Evolutionary conservation across 2,888 invertebrate species (phyloP).

Genomic region (Sinopyrophorus schimmeli): DNA sequence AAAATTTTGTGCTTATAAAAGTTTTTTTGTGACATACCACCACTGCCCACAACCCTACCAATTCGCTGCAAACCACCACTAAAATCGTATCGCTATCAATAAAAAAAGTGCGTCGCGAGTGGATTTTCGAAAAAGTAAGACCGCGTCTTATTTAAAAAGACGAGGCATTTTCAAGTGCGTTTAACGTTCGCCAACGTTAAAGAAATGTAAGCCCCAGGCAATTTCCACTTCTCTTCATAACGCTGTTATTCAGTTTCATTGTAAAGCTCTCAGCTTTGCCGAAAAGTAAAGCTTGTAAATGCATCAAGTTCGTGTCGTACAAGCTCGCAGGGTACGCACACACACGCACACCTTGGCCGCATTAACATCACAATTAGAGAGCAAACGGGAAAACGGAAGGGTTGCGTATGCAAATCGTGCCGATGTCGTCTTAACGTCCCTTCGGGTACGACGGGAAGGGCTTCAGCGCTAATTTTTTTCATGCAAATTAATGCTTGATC

Average conservation of each 20-base stretch:
- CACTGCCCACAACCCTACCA: no score
- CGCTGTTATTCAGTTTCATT: slow-evolving; percentile 13
- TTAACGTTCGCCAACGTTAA: slow-evolving; percentile 10
- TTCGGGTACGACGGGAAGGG: slow-evolving; percentile 28
- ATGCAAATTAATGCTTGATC: slow-evolving; percentile 38
- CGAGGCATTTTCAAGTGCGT: slow-evolving; percentile 14
- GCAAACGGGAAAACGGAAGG: slow-evolving; percentile 43
- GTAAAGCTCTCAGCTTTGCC: slow-evolving; percentile 15
- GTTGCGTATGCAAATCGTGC: slow-evolving; percentile 29
- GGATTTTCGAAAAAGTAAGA: no score
- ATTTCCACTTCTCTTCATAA: slow-evolving; percentile 15
- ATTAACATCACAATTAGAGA: slow-evolving; percentile 53
- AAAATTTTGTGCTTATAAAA: no score
- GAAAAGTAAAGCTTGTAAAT: slow-evolving; percentile 16
- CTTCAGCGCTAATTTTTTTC: slow-evolving; percentile 24
- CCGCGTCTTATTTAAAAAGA: no score
- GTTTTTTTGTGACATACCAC: no score
- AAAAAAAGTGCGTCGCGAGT: no score
- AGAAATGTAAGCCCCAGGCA: slow-evolving; percentile 13
- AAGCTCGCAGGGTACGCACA: slow-evolving; percentile 6
- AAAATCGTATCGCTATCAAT: no score
- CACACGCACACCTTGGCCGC: slow-evolving; percentile 28
- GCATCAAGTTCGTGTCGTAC: slow-evolving; percentile 10
- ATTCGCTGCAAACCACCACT: neutral
- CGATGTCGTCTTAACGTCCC: slow-evolving; percentile 26